Conservation (phyloP, 2,888 invertebrate species). For the Tuberolachnus salignus region DNA sequence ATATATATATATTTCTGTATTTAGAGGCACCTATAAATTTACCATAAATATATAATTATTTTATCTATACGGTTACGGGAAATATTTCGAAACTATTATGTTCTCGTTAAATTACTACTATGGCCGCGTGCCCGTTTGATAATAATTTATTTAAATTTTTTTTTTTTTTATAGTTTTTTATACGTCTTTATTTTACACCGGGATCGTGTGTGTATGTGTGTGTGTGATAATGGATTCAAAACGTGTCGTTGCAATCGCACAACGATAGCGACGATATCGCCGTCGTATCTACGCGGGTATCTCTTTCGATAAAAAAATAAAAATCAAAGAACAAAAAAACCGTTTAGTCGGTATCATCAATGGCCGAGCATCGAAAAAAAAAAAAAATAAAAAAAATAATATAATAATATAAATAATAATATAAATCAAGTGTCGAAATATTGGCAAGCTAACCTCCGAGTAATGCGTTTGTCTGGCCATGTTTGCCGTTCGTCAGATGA, state of each 20-base stretch:
- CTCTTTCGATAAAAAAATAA: slow-evolving; percentile 17
- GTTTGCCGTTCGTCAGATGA: neutral
- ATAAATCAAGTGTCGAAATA: slow-evolving; percentile 34
- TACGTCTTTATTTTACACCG: too few relatives aligned
- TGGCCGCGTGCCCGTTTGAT: neutral
- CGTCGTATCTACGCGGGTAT: slow-evolving; percentile 3
- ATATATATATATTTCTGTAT: too few relatives aligned
- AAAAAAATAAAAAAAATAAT: slow-evolving; percentile 20
- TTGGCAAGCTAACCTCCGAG: slow-evolving; percentile 34
- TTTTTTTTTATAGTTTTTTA: too few relatives aligned
- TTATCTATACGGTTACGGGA: too few relatives aligned
- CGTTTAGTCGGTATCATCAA: slow-evolving; percentile 31
- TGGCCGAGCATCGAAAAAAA: slow-evolving; percentile 36
- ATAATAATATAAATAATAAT: too few relatives aligned
- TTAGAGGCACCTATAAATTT: too few relatives aligned
- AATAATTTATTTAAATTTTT: neutral
- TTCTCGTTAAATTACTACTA: neutral
- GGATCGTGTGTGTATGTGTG: too few relatives aligned
- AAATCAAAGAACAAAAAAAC: neutral
- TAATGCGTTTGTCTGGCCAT: slow-evolving; percentile 42
- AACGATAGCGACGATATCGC: neutral
- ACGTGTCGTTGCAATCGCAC: neutral
- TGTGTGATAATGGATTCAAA: slow-evolving; percentile 25
- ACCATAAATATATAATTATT: too few relatives aligned
- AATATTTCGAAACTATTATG: neutral